These are phyloP conservation scores for Somateria mollissima DNA, from an alignment of 2,797 vertebrate species.

Conservation along the genomic window DNA sequence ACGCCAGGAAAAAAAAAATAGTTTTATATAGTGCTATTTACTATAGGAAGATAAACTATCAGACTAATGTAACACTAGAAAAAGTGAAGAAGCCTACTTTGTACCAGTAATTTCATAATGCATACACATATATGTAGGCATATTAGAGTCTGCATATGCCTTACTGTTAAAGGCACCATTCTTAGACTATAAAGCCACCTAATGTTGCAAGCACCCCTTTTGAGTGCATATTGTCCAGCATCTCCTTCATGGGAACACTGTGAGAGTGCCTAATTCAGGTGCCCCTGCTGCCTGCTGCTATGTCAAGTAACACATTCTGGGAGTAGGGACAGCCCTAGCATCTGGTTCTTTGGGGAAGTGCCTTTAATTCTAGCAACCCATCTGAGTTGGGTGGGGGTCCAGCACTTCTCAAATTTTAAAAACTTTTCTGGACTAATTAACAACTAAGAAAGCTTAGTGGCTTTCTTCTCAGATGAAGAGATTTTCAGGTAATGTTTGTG, in stretches of 20 bases:
- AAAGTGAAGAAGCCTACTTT: background rate
- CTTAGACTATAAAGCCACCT: background rate
- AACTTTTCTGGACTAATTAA: background rate
- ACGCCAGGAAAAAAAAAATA: background rate
- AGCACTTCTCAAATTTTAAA: background rate
- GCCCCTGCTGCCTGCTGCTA: rapidly evolving
- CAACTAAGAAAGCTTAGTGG: background rate
- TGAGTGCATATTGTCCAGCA: background rate
- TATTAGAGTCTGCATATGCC: background rate
- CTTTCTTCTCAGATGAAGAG: background rate
- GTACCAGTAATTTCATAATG: background rate
- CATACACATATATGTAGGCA: too few species aligned
- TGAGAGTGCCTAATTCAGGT: background rate
- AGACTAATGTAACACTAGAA: background rate
- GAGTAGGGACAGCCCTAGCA: background rate
- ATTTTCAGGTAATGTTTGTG: background rate
- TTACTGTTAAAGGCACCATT: background rate
- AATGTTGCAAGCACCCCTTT: background rate
- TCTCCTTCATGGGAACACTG: background rate
- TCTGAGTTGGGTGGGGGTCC: background rate
- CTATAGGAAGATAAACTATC: background rate
- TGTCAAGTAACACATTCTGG: background rate
- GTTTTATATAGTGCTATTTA: background rate
- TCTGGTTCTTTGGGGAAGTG: background rate
- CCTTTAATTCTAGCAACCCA: background rate